phyloP scores from a whole-genome alignment of 2,797 vertebrate genomes.

The Pteronotus mesoamericanus region DNA sequence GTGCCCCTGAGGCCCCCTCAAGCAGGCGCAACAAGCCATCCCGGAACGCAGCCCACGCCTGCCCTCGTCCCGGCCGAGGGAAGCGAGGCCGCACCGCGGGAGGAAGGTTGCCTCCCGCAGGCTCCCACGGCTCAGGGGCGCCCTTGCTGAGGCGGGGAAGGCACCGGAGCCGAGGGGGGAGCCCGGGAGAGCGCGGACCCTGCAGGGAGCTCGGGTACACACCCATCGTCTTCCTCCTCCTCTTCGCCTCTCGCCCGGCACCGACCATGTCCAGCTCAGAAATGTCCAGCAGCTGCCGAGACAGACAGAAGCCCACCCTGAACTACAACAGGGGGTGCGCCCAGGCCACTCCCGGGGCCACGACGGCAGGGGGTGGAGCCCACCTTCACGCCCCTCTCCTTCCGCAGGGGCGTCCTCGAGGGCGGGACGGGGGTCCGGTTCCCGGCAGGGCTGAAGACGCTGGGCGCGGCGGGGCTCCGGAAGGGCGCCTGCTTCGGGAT shows the following conservation, averaged over 20 bases:
- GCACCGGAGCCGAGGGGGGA: too few species aligned
- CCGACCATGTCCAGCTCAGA: constrained; percentile 94
- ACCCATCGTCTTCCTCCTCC: constrained; percentile 97
- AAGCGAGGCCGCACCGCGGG: accelerated
- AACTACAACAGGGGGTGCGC: accelerated
- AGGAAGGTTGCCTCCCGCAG: accelerated
- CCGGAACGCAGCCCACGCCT: accelerated
- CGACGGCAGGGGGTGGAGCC: accelerated
- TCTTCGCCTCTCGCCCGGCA: constrained; percentile 95
- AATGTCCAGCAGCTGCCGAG: constrained; percentile 91
- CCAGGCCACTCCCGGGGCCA: accelerated
- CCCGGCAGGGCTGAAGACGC: constrained; percentile 95
- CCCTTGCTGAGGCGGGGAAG: accelerated
- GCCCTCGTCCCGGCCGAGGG: background rate
- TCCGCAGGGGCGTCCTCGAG: constrained; percentile 91
- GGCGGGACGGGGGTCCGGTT: constrained; percentile 95
- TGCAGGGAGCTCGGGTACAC: constrained; percentile 6
- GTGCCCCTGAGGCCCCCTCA: accelerated
- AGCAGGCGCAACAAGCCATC: background rate
- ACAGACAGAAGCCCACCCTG: background rate
- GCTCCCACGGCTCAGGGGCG: accelerated
- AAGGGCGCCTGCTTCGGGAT: constrained; percentile 97
- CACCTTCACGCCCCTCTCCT: constrained; percentile 98
- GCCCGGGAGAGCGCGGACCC: too few species aligned
- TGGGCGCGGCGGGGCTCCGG: constrained; percentile 93